Percentiles rank a stretch among this genome's conserved stretches.
phyloP scores from a whole-genome alignment of 1,140 invertebrate genomes.

The Drosophila takahashii region DNA sequence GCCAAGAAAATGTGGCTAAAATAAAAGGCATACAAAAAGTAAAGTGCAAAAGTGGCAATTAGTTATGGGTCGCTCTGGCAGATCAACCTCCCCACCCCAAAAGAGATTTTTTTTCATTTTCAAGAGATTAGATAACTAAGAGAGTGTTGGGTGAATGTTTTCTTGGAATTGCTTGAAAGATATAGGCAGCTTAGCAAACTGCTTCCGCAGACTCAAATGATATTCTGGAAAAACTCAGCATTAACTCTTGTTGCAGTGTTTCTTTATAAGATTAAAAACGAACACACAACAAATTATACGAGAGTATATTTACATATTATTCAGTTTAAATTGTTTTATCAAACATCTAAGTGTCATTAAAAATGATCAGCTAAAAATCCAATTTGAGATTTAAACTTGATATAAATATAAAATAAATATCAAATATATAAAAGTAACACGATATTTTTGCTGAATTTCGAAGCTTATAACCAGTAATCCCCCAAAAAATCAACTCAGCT shows the following conservation, averaged over 20 bases:
- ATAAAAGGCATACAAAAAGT: conserved; percentile 42
- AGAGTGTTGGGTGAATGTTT: conserved; percentile 36
- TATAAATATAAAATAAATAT: not conserved
- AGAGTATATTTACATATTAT: not conserved
- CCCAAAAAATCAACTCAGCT: no score
- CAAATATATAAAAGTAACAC: not conserved
- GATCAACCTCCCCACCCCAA: conserved; percentile 36
- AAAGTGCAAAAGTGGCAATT: conserved; percentile 68
- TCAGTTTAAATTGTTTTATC: not conserved
- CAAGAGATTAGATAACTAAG: conserved; percentile 43
- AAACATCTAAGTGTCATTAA: not conserved
- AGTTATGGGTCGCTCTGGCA: conserved; percentile 47
- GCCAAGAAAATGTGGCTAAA: conserved; percentile 40
- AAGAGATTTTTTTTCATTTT: conserved; percentile 18
- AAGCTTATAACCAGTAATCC: no score
- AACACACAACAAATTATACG: not conserved
- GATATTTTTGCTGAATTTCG: not conserved
- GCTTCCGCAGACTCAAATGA: conserved; percentile 21
- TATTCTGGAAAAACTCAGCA: not conserved
- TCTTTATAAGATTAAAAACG: not conserved
- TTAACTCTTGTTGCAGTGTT: not conserved
- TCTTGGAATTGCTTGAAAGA: not conserved
- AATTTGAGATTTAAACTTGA: conserved; percentile 1
- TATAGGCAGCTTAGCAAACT: not conserved
- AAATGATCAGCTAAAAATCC: not conserved